Evolutionary conservation across 2,113 vertebrate species (phyloP), one percentile per base, ranked within the genome.

Genomic region (Oophaga pumilio): DNA sequence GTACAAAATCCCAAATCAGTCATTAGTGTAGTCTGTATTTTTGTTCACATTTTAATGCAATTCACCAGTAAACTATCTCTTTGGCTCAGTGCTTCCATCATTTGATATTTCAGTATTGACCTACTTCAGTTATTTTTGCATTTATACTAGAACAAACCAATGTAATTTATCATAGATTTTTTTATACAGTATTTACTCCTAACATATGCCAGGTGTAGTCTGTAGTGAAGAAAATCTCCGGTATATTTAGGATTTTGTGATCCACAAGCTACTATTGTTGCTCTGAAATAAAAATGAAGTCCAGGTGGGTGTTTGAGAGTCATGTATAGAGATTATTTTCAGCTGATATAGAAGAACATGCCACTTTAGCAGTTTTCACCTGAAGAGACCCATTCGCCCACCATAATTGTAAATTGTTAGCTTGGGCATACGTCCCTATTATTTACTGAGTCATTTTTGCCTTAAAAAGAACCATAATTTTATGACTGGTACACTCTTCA

Each of bases 341-440:
- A 74, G 68, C 24, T 76, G 53, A 62, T 62, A 20, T 64, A 74
- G 53, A 82, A 76, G 79, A 87, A 76, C 53, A 74, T 82, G 17
- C 78, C 68, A 87, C 78, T 82, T 87, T 74, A 82, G 66, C 50
- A 76, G 68, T 53, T 87, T 87, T 74, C 79, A 82, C 86, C 68
- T 87, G 66, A 82, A 50, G 85, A 56, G 86, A 83, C 33, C 71
- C 57, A 33, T 88, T 88, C 80, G 83, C 66, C 18, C 69, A 76
- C 57, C 43, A 83, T 82, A 83, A 88, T 88, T 88, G 80, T 76
- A 88, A 88, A 88, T 83, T 83, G 52, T 49, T 24, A 56, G 80
- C 69, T 87, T 87, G 57, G 56, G n/a, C 62, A 73, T 53, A 71
- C 22, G 26, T 68, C 18, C 49, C 18, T 79, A 24, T 87, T 81